Percentiles rank a stretch among this genome's conserved stretches.
Evolutionary conservation across 1,140 invertebrate genomes (phyloP).

Genomic region (Metaphire vulgaris): DNA sequence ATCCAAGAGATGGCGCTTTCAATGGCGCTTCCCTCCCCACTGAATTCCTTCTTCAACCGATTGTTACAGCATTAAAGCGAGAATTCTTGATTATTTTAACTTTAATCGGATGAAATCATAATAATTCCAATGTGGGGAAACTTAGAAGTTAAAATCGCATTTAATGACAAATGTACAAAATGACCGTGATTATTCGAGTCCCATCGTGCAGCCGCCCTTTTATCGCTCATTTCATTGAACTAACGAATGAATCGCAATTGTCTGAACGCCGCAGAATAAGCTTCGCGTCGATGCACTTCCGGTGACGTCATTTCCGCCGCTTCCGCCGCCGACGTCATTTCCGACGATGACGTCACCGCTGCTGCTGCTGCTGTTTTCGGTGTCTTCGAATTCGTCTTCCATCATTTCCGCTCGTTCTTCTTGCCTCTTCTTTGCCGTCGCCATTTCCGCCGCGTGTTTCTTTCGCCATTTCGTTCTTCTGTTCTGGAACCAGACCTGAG

Average conservation of each 20-base stretch:
- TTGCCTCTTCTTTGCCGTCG: conserved; percentile 90
- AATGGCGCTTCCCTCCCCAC: no score
- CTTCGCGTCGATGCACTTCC: background rate
- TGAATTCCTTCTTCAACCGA: no score
- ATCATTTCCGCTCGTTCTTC: conserved; percentile 72
- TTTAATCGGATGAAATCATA: no score
- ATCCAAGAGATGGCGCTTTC: no score
- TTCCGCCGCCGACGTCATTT: conserved; percentile 30
- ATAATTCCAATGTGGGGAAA: no score
- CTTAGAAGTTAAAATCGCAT: no score
- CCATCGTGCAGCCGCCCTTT: no score
- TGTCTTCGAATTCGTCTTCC: conserved; percentile 36
- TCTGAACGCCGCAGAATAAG: background rate
- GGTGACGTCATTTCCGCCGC: background rate
- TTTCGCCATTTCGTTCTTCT: conserved; percentile 98
- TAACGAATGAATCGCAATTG: background rate
- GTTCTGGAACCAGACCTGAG: conserved; percentile 99
- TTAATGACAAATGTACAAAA: no score
- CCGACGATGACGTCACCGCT: conserved; percentile 47
- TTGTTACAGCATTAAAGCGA: no score
- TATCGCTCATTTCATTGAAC: no score
- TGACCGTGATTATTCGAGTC: no score
- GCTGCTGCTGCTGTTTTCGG: conserved; percentile 8
- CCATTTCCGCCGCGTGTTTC: conserved; percentile 98
- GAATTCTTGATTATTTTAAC: no score